Base-by-base conservation (phyloP, 2,797 vertebrate genomes). In the Telmatherina bonti region DNA sequence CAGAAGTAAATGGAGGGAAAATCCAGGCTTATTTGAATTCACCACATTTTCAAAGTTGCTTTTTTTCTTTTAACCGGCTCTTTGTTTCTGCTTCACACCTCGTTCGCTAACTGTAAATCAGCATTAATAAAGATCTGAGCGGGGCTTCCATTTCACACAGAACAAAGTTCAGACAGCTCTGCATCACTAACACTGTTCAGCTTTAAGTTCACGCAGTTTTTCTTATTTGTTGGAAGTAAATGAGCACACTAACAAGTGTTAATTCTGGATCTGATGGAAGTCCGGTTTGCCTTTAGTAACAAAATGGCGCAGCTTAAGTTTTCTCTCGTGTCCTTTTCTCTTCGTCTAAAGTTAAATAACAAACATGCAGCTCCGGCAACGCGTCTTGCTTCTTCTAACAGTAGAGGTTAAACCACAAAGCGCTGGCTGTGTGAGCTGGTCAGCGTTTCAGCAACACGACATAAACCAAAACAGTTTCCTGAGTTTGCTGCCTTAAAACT, bases 1-100 rank as follows among this genome's bases (percentile, higher is more conserved):
- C 43, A 49, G 7, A 22, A 51, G 49, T 45, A 58, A 52, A 74
- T 56, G 30, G 63, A 26, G 20, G 38, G 52, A 75, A 18, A 74
- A 58, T 66, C 0, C 41, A 35, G 52, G 7, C n/a, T 20, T 49
- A 0, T 51, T 76, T 70, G 31, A 45, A 38, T 3, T 35, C 24
- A 41, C 4, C 6, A 11, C 38, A 58, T 56, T 36, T 3, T 30
- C 4, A 0, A 15, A 33, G 52, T 49, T 3, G n/a, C n/a, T n/a
- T n/a, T n/a, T 59, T 59, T 8, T 33, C 26, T 53, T 9, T 55
- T 20, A 31, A 20, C 7, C 16, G 10, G 0, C n/a, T 41, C 38
- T 41, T 41, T 15, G 18, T 41, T 4, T 41, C 38, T 41, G 38
- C 15, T 41, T 41, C 16, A 41, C 2, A 41, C 38, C 38, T 16